Conservation (phyloP, 1,140 invertebrate species). For the Hypsibius dujardini region DNA sequence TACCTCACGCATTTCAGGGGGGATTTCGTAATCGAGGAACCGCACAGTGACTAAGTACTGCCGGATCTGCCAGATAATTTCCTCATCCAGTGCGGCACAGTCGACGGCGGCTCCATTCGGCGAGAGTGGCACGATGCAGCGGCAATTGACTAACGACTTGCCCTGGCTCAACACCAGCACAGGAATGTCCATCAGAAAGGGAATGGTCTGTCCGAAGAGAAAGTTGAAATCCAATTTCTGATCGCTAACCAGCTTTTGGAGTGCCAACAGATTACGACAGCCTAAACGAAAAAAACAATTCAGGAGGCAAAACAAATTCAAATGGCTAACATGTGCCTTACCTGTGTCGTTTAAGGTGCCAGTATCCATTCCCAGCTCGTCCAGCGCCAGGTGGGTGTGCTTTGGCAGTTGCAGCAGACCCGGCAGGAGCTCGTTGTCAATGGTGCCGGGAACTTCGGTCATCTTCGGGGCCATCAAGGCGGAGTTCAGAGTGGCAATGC, state of each 20-base stretch:
- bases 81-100: background rate
- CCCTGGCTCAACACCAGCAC: slow-evolving; percentile 3
- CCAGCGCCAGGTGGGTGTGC: slow-evolving; percentile 3
- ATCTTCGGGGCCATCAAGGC: background rate
- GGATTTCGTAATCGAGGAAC: background rate
- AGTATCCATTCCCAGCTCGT: background rate
- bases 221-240: background rate
- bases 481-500: background rate
- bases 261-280: background rate
- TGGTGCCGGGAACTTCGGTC: background rate
- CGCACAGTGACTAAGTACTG: background rate
- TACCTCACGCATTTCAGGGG: background rate
- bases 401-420: background rate
- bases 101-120: background rate
- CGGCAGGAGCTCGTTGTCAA: background rate
- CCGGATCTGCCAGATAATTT: background rate
- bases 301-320: background rate
- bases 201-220: background rate
- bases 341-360: slow-evolving; percentile 7
- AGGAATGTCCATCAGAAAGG: background rate
- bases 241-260: background rate
- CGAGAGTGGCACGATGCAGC: background rate
- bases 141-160: background rate
- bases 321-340: background rate
- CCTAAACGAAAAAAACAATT: background rate